Evolutionary conservation across 2,113 vertebrate genomes (phyloP).

Genomic region (Ascaphus truei): DNA sequence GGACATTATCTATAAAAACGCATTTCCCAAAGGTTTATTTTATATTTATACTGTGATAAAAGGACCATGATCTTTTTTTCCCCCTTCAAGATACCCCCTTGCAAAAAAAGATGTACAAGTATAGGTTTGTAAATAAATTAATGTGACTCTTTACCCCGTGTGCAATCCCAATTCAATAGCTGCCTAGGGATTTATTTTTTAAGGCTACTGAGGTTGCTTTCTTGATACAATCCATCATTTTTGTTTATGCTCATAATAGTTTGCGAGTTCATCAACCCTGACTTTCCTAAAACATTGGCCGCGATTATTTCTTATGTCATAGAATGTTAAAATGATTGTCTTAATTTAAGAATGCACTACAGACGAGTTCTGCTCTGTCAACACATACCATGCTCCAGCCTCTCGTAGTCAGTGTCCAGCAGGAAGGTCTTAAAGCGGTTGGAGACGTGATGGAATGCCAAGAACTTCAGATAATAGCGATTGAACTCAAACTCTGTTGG

Average conservation of each 20-base stretch:
- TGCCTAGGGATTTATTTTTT: too few species aligned
- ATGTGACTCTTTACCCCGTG: too few species aligned
- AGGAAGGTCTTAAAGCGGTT: constrained; percentile 98
- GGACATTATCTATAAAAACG: too few species aligned
- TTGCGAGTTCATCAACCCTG: neutral
- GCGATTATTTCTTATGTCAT: neutral
- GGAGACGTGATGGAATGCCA: constrained; percentile 95
- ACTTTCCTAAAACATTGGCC: constrained; percentile 10
- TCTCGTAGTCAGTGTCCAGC: constrained; percentile 95
- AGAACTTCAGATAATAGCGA: constrained; percentile 95
- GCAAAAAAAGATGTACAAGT: too few species aligned
- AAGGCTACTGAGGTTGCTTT: neutral
- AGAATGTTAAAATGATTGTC: neutral
- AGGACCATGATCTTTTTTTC: too few species aligned
- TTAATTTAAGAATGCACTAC: neutral
- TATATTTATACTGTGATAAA: too few species aligned
- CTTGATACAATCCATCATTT: neutral
- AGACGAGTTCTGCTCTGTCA: neutral
- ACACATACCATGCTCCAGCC: constrained; percentile 90
- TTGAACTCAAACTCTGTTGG: constrained; percentile 97
- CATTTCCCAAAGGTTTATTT: too few species aligned
- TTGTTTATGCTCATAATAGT: neutral
- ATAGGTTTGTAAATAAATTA: too few species aligned
- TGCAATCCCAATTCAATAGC: too few species aligned
- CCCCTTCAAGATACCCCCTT: too few species aligned